Conservation (phyloP, 2,113 vertebrate species). For the Sylvietta virens region DNA sequence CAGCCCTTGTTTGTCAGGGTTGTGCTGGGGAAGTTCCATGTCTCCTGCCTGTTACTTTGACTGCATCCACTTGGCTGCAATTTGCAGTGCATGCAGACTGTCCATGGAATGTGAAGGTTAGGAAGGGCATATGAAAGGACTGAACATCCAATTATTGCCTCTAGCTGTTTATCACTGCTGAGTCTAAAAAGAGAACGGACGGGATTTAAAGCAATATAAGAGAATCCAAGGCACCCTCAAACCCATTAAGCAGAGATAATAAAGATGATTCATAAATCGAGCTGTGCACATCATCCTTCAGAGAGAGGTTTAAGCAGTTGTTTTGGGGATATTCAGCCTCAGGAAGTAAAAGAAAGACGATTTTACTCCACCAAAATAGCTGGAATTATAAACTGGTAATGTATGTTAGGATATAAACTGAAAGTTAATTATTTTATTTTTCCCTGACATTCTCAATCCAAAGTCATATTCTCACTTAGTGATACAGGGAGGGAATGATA, state of each 20-base stretch:
- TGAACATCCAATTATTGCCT: not conserved
- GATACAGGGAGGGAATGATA: not conserved
- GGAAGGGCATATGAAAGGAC: not conserved
- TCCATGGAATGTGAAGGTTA: not conserved
- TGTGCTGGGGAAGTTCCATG: not conserved
- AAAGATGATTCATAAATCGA: slow-evolving; percentile 1
- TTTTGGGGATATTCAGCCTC: not conserved
- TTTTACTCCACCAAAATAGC: not conserved
- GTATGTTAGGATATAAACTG: not conserved
- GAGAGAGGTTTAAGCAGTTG: not conserved
- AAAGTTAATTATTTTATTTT: not conserved
- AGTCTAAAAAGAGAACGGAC: not conserved
- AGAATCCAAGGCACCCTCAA: not conserved
- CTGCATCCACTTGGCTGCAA: not conserved
- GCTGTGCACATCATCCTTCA: not conserved
- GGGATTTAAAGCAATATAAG: not conserved
- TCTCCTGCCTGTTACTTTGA: not conserved
- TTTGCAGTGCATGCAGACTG: not conserved
- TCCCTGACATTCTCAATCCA: not conserved
- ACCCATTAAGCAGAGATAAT: slow-evolving; percentile 10
- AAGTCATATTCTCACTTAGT: not conserved
- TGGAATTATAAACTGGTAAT: not conserved
- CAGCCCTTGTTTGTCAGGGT: not conserved
- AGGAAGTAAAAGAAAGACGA: not conserved
- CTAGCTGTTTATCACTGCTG: not conserved